Percentiles rank a stretch among this genome's conserved stretches.
Evolutionary conservation across 2,888 invertebrate species (phyloP).

Genomic region (Deroplatys truncata): DNA sequence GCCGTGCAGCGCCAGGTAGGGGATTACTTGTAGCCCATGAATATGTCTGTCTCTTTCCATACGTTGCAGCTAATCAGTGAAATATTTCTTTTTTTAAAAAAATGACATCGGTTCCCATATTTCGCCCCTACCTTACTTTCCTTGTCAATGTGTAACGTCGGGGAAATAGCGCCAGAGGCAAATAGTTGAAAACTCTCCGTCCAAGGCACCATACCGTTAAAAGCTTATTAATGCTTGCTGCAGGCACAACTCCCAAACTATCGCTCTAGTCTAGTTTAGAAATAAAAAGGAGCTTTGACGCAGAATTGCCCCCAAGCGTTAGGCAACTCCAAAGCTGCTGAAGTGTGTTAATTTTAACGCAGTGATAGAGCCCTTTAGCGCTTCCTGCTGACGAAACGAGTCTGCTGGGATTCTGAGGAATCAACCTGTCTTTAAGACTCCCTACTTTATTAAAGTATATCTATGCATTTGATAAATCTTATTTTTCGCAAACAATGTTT

Average conservation of each 20-base stretch:
- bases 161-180: background rate
- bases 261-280: background rate
- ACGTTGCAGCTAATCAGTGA: no score
- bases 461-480: no score
- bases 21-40: no score
- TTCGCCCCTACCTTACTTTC: no score
- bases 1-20: no score
- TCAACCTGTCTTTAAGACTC: background rate
- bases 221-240: background rate
- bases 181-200: background rate
- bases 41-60: no score
- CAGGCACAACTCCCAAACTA: background rate
- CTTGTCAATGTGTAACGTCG: no score
- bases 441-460: no score
- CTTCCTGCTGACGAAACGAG: background rate
- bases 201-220: no score
- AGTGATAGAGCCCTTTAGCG: background rate
- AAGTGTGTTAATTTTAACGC: background rate
- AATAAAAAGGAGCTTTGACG: background rate
- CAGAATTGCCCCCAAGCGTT: background rate
- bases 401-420: background rate
- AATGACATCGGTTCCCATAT: no score
- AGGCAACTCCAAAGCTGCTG: background rate
- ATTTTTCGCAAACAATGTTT: no score
- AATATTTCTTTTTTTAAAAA: no score